Base-by-base conservation (phyloP, 2,888 invertebrate species). In the Eupelmus urozonus region DNA sequence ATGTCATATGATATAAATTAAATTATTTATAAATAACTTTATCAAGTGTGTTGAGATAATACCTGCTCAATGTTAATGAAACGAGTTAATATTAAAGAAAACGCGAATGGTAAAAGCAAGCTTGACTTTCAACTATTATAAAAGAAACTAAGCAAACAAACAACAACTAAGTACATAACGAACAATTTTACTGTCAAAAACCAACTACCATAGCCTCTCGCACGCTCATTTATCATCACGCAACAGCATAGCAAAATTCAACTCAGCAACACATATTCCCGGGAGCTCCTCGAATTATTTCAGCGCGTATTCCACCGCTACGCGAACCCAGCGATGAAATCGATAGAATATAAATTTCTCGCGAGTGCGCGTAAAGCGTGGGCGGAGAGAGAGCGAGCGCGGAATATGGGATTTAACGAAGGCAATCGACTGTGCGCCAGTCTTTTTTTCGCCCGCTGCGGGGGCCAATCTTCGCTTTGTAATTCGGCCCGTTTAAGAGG, bases 291-390 rank as follows among this genome's bases (percentile, higher is more conserved):
- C 62, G 45, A 42, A 75, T 62, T 34, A 75, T 76, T 45, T 40
- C 27, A 34, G 16, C 23, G 18, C 57, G 65, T 27, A 18, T 49
- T n/a, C n/a, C 13, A 13, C 49, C 2, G 27, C 20, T 18, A 0
- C 7, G 53, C 49, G 65, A 62, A 51, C 74, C 77, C 77, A 2
- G 9, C 67, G 60, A 67, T 60, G 55, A 53, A 76, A 76, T 70
- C 63, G 57, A 70, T 70, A 57, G 70, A 65, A 49, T 45, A 77
- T 66, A 51, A 60, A 60, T 65, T 59, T 76, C 70, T 76, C 65
- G 16, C 71, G 23, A 16, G 55, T 42, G 53, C 18, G 25, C 2
- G 42, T 20, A 45, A 66, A 23, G 9, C 3, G 42, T 59, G 60
- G 67, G 49, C 57, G 71, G 25, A 34, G 11, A 51, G 51, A 62